Percentiles rank a stretch among this genome's conserved stretches.
Evolutionary conservation across 2,888 invertebrate species (phyloP).

Genomic region (Agrochola circellaris): DNA sequence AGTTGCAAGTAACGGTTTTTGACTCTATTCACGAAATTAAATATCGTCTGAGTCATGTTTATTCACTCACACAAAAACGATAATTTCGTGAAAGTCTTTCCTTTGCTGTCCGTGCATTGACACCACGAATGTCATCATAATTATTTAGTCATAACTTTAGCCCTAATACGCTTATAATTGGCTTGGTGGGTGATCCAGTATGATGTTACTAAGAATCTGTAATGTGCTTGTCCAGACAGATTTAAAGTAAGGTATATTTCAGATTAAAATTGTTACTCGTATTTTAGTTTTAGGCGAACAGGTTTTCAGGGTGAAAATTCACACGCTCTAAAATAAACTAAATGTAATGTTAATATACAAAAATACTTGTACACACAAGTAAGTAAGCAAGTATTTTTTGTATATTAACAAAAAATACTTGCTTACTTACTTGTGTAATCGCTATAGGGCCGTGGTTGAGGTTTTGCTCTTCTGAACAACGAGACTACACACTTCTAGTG

Average conservation of each 20-base stretch:
- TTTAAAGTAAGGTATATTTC: neutral
- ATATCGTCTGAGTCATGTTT: neutral
- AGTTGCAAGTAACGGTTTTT: neutral
- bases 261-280: neutral
- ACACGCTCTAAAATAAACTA: conserved; percentile 51
- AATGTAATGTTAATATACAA: conserved; percentile 32
- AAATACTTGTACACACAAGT: conserved; percentile 64
- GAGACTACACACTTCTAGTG: conserved; percentile 18
- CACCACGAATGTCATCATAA: conserved; percentile 50
- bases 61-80: conserved; percentile 1
- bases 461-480: conserved; percentile 54
- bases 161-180: conserved; percentile 10
- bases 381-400: no score
- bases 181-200: neutral
- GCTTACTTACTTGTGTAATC: no score
- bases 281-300: neutral
- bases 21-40: neutral
- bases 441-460: conserved; percentile 36
- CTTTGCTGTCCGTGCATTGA: conserved; percentile 20
- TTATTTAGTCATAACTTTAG: conserved; percentile 46
- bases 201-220: conserved; percentile 19
- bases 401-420: no score
- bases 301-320: neutral
- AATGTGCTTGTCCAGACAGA: conserved; percentile 1
- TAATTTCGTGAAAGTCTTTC: conserved; percentile 45